Evolutionary conservation across 2,113 vertebrate species (phyloP), one percentile per base, ranked within the genome.

Genomic region (Oncorhynchus clarkii): DNA sequence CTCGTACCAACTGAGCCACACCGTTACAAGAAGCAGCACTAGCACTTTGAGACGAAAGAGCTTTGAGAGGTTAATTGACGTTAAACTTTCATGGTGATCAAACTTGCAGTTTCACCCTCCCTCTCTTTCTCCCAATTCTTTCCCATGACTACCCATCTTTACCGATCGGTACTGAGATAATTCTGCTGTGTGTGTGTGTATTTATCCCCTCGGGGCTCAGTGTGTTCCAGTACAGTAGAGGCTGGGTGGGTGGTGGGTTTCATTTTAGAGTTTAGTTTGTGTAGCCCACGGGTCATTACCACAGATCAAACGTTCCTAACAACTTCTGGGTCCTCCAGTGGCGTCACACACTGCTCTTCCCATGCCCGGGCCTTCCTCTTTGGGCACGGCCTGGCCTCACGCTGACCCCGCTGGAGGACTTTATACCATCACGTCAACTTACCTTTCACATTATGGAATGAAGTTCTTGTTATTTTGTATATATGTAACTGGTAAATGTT

Each of bases 391-490:
- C 67, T 75, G 79, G 74, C 85, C 70, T 16, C 82, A 89, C 70
- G 86, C 87, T 94, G 95, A 95, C 95, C 92, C 87, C 94, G 89
- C 92, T 92, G 94, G 95, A 74, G 20, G 29, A 49, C 5, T 2
- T n/a, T 4, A 11, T 5, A 3, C 48, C 11, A 57, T 13, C 14
- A 65, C 57, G 64, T 68, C 70, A 34, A 67, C 64, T 14, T 18
- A 73, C 67, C 69, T 45, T 12, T 45, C 39, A 45, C 9, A 11
- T 66, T 26, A 13, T 66, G 6, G 13, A 64, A 11, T n/a, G 60
- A 22, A 16, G 5, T 22, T 24, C 18, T 62, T 62, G 13, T 62
- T 22, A 9, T 62, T 62, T 62, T 22, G n/a, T 22, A 62, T 5
- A 24, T 24, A 8, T 62, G 59, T 22, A 8, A 62, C 11, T 29